These are phyloP conservation scores for Copidosoma floridanum DNA, from an alignment of 1,140 invertebrate species.

Conservation along the genomic window DNA sequence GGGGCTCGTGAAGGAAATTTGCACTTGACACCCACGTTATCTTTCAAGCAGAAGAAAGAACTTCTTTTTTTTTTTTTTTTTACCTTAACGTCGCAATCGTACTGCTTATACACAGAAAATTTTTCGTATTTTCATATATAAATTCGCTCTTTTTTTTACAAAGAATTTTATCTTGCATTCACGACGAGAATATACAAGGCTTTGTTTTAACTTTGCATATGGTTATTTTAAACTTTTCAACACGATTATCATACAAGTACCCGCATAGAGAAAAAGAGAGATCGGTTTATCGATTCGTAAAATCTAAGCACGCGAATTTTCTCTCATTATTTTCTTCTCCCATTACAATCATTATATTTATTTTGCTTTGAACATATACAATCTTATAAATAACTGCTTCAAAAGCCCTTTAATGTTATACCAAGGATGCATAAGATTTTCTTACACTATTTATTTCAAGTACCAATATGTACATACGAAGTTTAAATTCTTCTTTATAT, in stretches of 20 bases:
- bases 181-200: slow-evolving; percentile 3
- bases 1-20: slow-evolving; percentile 43
- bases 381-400: slow-evolving; percentile 41
- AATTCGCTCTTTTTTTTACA: slow-evolving; percentile 1
- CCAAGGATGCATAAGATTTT: slow-evolving; percentile 43
- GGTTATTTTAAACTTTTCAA: slow-evolving; percentile 7
- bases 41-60: slow-evolving; percentile 15
- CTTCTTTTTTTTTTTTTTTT: too few relatives aligned
- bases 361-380: slow-evolving; percentile 28
- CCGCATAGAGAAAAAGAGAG: slow-evolving; percentile 11
- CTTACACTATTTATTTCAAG: slow-evolving; percentile 42
- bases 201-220: slow-evolving; percentile 15
- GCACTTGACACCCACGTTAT: slow-evolving; percentile 24
- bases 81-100: too few relatives aligned
- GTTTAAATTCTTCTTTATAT: too few relatives aligned
- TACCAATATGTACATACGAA: slow-evolving; percentile 54
- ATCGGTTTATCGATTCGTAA: slow-evolving; percentile 6
- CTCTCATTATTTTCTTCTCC: slow-evolving; percentile 17
- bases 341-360: slow-evolving; percentile 10
- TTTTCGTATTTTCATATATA: slow-evolving; percentile 4
- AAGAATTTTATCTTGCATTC: slow-evolving; percentile 12
- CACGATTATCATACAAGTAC: slow-evolving; percentile 20
- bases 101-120: slow-evolving; percentile 15
- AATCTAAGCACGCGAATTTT: slow-evolving; percentile 10
- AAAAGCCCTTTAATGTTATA: slow-evolving; percentile 49